Percentiles rank a stretch among this genome's conserved stretches.
phyloP scores from a whole-genome alignment of 2,888 invertebrate species.

The Eupeodes luniger region DNA sequence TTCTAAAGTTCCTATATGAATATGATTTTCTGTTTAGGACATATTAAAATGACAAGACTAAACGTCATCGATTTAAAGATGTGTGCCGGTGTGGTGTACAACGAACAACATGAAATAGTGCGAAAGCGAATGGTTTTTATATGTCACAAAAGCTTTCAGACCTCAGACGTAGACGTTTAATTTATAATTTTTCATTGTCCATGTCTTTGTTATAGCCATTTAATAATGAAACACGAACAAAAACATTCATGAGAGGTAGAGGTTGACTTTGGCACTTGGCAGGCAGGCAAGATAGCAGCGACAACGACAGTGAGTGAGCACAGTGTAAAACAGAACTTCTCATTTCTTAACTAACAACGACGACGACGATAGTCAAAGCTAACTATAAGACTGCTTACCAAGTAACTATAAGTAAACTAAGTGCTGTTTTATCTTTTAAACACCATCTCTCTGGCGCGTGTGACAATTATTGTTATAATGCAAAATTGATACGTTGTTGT shows the following conservation, averaged over 20 bases:
- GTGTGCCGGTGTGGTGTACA: conserved; percentile 1
- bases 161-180: conserved; percentile 41
- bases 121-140: conserved; percentile 25
- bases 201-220: conserved; percentile 59
- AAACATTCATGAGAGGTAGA: conserved; percentile 49
- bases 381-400: background rate
- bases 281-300: conserved; percentile 41
- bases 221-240: conserved; percentile 60
- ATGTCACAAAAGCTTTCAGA: conserved; percentile 61
- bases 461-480: conserved; percentile 57
- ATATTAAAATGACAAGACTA: conserved; percentile 2
- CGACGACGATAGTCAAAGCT: conserved; percentile 12
- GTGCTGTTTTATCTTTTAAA: conserved; percentile 39
- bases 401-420: background rate
- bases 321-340: conserved; percentile 38
- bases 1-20: background rate
- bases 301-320: conserved; percentile 14
- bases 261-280: conserved; percentile 5
- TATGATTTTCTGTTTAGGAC: conserved; percentile 27
- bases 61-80: conserved; percentile 47
- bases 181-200: conserved; percentile 47
- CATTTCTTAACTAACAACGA: conserved; percentile 29
- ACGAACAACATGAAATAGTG: background rate
- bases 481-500: conserved; percentile 54
- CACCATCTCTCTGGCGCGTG: conserved; percentile 62